Base-by-base conservation (phyloP, 2,797 vertebrate genomes). In the Dryobates pubescens region DNA sequence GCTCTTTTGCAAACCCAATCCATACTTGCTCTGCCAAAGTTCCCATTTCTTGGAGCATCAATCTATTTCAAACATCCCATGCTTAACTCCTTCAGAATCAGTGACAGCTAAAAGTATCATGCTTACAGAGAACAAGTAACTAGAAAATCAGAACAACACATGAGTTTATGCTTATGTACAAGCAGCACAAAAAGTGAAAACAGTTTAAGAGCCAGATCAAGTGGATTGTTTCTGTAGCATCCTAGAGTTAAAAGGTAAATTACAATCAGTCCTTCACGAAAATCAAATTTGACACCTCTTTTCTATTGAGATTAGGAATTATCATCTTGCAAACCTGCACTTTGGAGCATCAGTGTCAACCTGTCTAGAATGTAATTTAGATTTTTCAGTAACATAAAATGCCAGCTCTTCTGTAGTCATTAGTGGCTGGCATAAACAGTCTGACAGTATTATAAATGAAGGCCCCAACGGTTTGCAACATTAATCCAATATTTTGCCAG, bases 201-300 rank as follows among this genome's bases (percentile, higher is more conserved):
- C 13, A 45, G 30, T 76, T 90, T 27, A 38, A 81, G 65, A 80
- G 71, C 29, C 36, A 90, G 92, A 91, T 86, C 73, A 70, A 68
- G 24, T 57, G 58, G 49, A 88, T 95, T 92, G 81, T 61, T 93
- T 74, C 77, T 73, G 56, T 61, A 86, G 69, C 62, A 86, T 90
- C 59, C 72, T 80, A 47, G 67, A 90, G 79, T 65, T 85, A 89
- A 94, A 96, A 96, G 76, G 82, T 67, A 91, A 96, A 95, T 90
- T 93, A 93, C 18, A 23, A 94, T 96, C 87, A 95, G 84, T 70
- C 80, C 82, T 89, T 91, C 45, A 59, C 83, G 86, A 94, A 97
- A 97, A 97, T 67, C 92, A 88, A 91, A 95, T 93, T 90, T 96
- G 96, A 97, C 93, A 95, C 73, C 53, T 95, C 92, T 95, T 96